These are phyloP conservation scores for Lagopus leucura DNA, from an alignment of 2,113 vertebrate genomes.

Conservation along the genomic window DNA sequence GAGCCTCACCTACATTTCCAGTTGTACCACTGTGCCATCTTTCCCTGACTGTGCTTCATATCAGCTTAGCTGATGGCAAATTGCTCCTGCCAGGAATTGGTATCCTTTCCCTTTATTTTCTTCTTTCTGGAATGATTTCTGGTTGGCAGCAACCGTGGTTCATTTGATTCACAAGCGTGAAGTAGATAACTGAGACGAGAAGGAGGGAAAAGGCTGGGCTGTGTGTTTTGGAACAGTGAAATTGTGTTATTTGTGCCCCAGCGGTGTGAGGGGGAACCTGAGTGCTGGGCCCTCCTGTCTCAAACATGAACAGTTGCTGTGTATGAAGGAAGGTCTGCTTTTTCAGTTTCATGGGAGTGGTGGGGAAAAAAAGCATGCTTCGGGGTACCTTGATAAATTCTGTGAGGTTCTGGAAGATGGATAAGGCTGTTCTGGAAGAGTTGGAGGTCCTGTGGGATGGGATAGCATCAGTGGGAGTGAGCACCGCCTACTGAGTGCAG, in stretches of 20 bases:
- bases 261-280: background rate
- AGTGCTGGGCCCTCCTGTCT: too few relatives aligned
- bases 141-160: background rate
- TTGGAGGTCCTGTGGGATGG: background rate
- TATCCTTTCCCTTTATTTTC: background rate
- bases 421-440: background rate
- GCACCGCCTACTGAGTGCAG: background rate
- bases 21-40: background rate
- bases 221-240: background rate
- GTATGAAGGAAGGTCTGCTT: background rate
- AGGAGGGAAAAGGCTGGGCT: background rate
- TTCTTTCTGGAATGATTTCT: constrained; percentile 11
- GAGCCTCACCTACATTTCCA: background rate
- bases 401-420: background rate
- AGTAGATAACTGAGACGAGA: background rate
- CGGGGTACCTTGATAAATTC: background rate
- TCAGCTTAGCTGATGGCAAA: background rate
- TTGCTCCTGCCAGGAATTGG: background rate
- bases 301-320: background rate
- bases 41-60: background rate
- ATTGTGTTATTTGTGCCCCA: background rate
- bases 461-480: background rate
- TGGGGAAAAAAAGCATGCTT: background rate
- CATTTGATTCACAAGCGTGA: background rate
- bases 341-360: background rate